A percentile compares a stretch with the other conserved stretches of the same genome.
Evolutionary conservation across 2,888 invertebrate species (phyloP).

Genomic region (Eristalis pertinax): DNA sequence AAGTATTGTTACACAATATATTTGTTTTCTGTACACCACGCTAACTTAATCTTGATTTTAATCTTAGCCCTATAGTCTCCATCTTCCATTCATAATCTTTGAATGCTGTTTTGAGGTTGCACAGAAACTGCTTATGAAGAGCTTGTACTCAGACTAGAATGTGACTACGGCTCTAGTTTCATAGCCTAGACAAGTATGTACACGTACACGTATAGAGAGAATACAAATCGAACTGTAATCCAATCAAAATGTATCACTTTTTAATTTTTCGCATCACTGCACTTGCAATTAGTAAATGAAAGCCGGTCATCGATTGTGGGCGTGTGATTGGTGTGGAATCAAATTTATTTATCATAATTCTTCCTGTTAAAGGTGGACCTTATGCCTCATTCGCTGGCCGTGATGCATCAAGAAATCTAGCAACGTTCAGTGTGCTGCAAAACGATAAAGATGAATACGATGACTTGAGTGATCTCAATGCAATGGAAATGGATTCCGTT

Average conservation of each 20-base stretch:
- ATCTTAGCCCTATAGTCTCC: too few relatives aligned
- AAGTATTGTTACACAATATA: too few relatives aligned
- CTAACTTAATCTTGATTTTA: too few relatives aligned
- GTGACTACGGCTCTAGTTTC: too few relatives aligned
- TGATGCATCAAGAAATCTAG: slow-evolving; percentile 97
- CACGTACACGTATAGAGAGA: too few relatives aligned
- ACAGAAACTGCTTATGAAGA: too few relatives aligned
- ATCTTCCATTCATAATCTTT: too few relatives aligned
- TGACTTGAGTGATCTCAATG: slow-evolving; percentile 95
- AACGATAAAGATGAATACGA: slow-evolving; percentile 93
- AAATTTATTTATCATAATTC: slow-evolving; percentile 5
- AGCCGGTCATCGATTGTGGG: slow-evolving; percentile 10
- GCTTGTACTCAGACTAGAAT: too few relatives aligned
- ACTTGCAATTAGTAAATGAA: slow-evolving; percentile 17
- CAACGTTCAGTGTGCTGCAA: slow-evolving; percentile 93
- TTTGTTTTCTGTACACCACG: too few relatives aligned
- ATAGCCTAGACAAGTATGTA: too few relatives aligned
- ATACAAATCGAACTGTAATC: too few relatives aligned
- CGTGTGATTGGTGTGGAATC: not conserved
- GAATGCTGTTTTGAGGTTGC: too few relatives aligned
- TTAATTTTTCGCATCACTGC: slow-evolving; percentile 48
- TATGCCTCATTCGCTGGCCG: slow-evolving; percentile 97
- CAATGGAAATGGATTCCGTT: slow-evolving; percentile 96
- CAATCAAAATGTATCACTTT: not conserved
- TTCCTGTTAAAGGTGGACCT: slow-evolving; percentile 88